These are phyloP conservation scores for Hipparchia sbordonii DNA, from an alignment of 2,888 invertebrate species.

Conservation along the genomic window DNA sequence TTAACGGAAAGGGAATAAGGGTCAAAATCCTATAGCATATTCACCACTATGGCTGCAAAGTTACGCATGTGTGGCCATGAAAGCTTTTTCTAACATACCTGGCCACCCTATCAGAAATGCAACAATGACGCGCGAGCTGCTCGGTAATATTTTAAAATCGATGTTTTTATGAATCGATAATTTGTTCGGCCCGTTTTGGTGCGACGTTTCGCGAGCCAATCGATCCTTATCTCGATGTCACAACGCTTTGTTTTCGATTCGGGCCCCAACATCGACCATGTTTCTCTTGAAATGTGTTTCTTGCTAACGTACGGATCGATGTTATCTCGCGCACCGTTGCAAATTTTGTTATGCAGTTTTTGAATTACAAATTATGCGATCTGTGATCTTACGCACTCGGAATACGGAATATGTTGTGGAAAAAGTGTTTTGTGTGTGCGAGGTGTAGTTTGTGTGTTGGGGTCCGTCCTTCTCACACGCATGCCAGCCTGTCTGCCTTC, in stretches of 20 bases:
- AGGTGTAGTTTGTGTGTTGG: slow-evolving; percentile 42
- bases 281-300: slow-evolving; percentile 81
- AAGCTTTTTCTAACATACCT: slow-evolving; percentile 41
- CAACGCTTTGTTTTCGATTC: slow-evolving; percentile 80
- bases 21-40: not conserved
- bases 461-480: slow-evolving; percentile 73
- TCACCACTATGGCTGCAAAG: not conserved
- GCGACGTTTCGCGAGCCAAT: slow-evolving; percentile 78
- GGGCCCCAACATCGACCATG: slow-evolving; percentile 75
- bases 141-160: slow-evolving; percentile 79
- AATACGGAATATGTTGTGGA: slow-evolving; percentile 42
- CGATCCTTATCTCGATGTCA: slow-evolving; percentile 78
- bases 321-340: slow-evolving; percentile 64
- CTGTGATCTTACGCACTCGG: slow-evolving; percentile 46
- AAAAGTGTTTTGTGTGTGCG: slow-evolving; percentile 38
- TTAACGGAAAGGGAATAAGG: not conserved
- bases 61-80: slow-evolving; percentile 6
- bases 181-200: slow-evolving; percentile 79
- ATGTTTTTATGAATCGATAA: slow-evolving; percentile 83
- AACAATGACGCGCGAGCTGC: slow-evolving; percentile 73
- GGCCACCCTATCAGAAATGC: slow-evolving; percentile 66
- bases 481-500: slow-evolving; percentile 72
- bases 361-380: slow-evolving; percentile 44
- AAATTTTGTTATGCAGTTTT: slow-evolving; percentile 56
- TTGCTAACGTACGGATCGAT: slow-evolving; percentile 79